Percentiles rank a stretch among this genome's conserved stretches.
These are phyloP conservation scores for Eupsittula cactorum DNA, from an alignment of 2,113 vertebrate species.

Conservation along the genomic window DNA sequence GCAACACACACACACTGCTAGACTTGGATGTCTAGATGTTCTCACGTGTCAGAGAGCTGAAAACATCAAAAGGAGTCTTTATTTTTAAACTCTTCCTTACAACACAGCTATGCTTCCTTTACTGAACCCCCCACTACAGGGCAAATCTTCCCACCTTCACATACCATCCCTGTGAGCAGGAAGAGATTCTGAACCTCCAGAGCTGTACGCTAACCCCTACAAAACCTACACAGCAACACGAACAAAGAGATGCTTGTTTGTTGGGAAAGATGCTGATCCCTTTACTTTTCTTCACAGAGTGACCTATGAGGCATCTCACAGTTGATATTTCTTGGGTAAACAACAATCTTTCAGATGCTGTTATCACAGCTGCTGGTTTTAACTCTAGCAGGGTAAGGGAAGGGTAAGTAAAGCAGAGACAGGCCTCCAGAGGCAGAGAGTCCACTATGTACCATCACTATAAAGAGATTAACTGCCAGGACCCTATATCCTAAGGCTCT, in stretches of 20 bases:
- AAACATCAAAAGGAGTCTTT: background rate
- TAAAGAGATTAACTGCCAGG: background rate
- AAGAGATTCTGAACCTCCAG: background rate
- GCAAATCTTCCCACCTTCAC: background rate
- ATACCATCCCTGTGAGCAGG: accelerated
- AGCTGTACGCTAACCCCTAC: background rate
- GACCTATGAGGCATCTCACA: background rate
- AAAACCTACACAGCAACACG: accelerated
- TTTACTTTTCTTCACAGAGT: background rate
- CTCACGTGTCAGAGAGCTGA: background rate
- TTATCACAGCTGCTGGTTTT: slow-evolving; percentile 2
- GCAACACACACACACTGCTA: background rate
- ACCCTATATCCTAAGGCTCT: background rate
- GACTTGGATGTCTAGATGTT: background rate
- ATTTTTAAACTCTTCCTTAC: background rate
- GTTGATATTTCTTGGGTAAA: background rate
- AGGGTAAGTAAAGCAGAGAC: background rate
- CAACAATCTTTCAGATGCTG: background rate
- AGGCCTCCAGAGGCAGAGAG: background rate
- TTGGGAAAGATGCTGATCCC: background rate
- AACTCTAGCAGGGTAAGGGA: background rate
- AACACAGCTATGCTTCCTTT: accelerated
- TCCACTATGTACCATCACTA: background rate
- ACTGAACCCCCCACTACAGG: accelerated
- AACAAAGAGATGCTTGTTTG: background rate